Evolutionary conservation across 2,113 vertebrate genomes (phyloP).

Genomic region (Mohoua ochrocephala): DNA sequence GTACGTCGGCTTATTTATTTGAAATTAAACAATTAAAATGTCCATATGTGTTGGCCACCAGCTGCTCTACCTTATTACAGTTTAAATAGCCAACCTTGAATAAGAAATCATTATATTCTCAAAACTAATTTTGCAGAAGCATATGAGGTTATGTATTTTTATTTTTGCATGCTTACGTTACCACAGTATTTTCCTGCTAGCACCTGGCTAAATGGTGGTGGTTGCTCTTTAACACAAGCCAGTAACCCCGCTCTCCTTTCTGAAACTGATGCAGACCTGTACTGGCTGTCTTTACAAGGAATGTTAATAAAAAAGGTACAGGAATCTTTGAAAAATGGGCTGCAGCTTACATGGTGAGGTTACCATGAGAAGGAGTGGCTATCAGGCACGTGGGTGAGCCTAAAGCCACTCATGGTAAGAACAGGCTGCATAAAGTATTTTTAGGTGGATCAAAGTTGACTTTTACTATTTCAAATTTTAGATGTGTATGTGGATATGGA

Average conservation of each 20-base stretch:
- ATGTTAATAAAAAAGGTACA: neutral
- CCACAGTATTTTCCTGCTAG: neutral
- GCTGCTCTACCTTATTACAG: neutral
- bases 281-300: neutral
- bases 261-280: neutral
- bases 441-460: neutral
- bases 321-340: neutral
- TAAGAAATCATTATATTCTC: neutral
- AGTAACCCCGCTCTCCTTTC: neutral
- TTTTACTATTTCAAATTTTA: neutral
- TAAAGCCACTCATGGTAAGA: neutral
- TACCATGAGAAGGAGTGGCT: neutral
- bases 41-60: neutral
- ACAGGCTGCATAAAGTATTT: neutral
- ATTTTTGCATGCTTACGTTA: neutral
- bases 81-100: neutral
- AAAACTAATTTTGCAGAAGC: neutral
- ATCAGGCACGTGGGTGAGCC: neutral
- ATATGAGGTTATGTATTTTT: neutral
- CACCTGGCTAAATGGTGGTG: neutral
- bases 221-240: neutral
- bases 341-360: neutral
- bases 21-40: neutral
- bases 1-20: neutral
- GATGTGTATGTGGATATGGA: neutral